Base-by-base conservation (phyloP, 2,113 vertebrate species). In the Pica pica region DNA sequence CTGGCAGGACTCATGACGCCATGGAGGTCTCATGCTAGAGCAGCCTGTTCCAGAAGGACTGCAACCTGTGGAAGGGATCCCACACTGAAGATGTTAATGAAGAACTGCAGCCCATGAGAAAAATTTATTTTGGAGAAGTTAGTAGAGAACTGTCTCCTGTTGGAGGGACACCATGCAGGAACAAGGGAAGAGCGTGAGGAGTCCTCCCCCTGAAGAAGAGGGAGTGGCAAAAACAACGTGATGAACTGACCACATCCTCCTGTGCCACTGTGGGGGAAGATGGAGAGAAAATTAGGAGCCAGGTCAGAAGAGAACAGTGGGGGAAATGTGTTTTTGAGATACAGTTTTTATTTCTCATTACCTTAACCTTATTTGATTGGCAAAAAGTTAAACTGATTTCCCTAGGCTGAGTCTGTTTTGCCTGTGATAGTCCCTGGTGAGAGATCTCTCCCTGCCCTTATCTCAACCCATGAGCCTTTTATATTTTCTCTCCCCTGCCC, bases 181-280 rank as follows among this genome's bases (percentile, higher is more conserved):
- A 11, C 23, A 47, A n/a, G 1, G 7, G 13, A 64, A 69, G n/a
- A 64, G 8, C 9, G n/a, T 65, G 23, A 78, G 16, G 17, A 39
- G 12, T 42, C 21, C 21, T 23, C 1, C 8, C 2, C 6, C 33
- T 35, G 28, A n/a, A 41, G 19, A 52, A 33, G 27, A 46, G n/a
- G 9, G 13, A 80, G 11, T 14, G 11, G 9, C 33, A 89, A n/a
- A 53, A 26, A 47, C 11, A 63, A 24, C 0, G 10, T 26, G 22
- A 26, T 42, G 37, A 69, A 59, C 18, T 4, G 26, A 46, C 33
- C 6, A 3, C 1, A 2, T 50, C 15, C 7, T 9, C 11, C 33
- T 46, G 16, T 5, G 2, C 16, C 0, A 0, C 11, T 30, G 27
- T 37, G 8, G 10, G 23, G 7, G 18, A 64, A 13, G 15, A 83